Conservation (phyloP, 2,113 vertebrate genomes). For the Saguinus imperator region DNA sequence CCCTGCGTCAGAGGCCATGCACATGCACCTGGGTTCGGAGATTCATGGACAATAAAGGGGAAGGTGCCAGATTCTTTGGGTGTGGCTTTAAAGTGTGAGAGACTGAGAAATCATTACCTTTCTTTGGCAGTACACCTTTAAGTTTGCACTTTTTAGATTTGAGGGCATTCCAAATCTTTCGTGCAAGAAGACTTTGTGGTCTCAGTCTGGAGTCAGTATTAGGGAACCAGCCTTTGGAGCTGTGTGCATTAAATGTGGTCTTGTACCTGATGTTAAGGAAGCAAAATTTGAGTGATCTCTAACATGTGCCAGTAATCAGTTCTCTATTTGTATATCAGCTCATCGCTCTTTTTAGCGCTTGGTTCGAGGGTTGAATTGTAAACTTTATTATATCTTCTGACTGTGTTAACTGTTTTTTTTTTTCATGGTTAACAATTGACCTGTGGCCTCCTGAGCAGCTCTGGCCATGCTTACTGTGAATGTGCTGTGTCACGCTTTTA, state of each 20-base stretch:
- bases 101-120: neutral
- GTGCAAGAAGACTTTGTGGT: neutral
- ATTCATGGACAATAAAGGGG: too few species aligned
- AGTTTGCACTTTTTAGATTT: neutral
- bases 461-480: neutral
- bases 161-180: neutral
- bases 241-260: too few species aligned
- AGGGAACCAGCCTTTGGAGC: neutral
- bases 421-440: neutral
- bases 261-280: fast-evolving
- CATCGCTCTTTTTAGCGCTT: neutral
- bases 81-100: neutral
- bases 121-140: neutral
- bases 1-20: fast-evolving
- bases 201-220: fast-evolving
- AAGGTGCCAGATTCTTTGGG: too few species aligned
- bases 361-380: neutral
- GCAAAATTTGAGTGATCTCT: neutral
- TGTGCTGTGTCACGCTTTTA: fast-evolving
- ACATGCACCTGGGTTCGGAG: fast-evolving
- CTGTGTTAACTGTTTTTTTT: neutral
- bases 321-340: neutral
- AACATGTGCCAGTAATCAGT: fast-evolving
- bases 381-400: neutral
- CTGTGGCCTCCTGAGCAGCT: too few species aligned